A percentile compares a stretch with the other conserved stretches of the same genome.
These are phyloP conservation scores for Scaptomyza polygonia DNA, from an alignment of 2,888 invertebrate species.

Conservation along the genomic window DNA sequence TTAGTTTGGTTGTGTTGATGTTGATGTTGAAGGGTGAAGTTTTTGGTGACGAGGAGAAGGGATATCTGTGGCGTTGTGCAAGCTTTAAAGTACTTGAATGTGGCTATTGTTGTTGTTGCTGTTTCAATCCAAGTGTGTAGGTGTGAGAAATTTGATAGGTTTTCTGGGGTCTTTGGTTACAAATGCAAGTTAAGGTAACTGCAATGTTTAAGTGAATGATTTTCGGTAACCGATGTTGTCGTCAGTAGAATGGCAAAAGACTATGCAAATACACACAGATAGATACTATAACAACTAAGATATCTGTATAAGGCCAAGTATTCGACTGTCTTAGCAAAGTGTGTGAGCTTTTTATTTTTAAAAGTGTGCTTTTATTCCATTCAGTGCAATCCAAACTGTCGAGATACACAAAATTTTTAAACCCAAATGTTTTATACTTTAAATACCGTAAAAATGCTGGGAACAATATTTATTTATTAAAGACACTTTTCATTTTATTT, in stretches of 20 bases:
- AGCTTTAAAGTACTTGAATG: conserved; percentile 68
- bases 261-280: neutral
- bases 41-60: neutral
- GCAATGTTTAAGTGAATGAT: conserved; percentile 62
- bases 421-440: too few species aligned
- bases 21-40: conserved; percentile 29
- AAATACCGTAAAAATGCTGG: too few species aligned
- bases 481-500: too few species aligned
- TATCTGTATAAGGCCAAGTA: conserved; percentile 7
- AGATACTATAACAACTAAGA: conserved; percentile 7
- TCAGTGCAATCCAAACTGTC: too few species aligned
- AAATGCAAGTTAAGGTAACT: conserved; percentile 45
- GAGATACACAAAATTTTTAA: too few species aligned
- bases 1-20: neutral
- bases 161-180: conserved; percentile 41
- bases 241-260: conserved; percentile 2
- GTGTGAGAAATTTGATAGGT: conserved; percentile 74
- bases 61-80: conserved; percentile 56
- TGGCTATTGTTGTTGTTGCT: conserved; percentile 22
- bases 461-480: too few species aligned
- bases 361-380: too few species aligned
- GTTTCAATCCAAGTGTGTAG: conserved; percentile 52
- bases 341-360: neutral
- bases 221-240: conserved; percentile 38
- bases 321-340: too few species aligned